Percentiles rank a stretch among this genome's conserved stretches.
These are phyloP conservation scores for Idaea biselata DNA, from an alignment of 2,888 invertebrate genomes.

Conservation along the genomic window DNA sequence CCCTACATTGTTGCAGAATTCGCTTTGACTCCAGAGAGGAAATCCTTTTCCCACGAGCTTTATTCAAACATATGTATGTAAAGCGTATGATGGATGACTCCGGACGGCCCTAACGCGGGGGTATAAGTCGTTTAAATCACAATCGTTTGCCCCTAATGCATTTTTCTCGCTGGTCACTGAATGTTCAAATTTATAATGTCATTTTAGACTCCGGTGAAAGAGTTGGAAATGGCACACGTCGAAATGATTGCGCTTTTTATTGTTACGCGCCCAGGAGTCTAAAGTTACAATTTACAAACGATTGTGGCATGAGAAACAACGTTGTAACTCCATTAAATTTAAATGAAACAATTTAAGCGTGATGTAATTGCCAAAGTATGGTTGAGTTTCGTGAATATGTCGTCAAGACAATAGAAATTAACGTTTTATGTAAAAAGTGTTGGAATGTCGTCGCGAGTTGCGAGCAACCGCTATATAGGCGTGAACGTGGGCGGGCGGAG, in stretches of 20 bases:
- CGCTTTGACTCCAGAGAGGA: constrained; percentile 78
- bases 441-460: constrained; percentile 20
- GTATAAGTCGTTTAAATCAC: constrained; percentile 75
- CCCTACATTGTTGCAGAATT: constrained; percentile 57
- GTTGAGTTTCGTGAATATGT: constrained; percentile 55
- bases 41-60: constrained; percentile 82
- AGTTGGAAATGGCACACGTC: constrained; percentile 71
- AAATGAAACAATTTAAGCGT: constrained; percentile 46
- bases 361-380: constrained; percentile 46
- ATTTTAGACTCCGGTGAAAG: constrained; percentile 61
- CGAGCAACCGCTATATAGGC: constrained; percentile 3
- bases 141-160: constrained; percentile 68
- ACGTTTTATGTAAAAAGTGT: constrained; percentile 48
- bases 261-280: constrained; percentile 57
- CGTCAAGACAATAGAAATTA: constrained; percentile 52
- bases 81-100: constrained; percentile 81
- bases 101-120: constrained; percentile 62
- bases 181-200: constrained; percentile 75
- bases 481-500: constrained; percentile 31
- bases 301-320: constrained; percentile 23
- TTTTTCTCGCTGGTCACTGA: constrained; percentile 74
- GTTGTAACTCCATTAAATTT: constrained; percentile 30
- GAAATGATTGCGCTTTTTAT: constrained; percentile 71
- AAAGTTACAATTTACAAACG: constrained; percentile 54
- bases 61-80: constrained; percentile 82